Evolutionary conservation across 2,797 vertebrate genomes (phyloP), one percentile per base, ranked within the genome.

Genomic region (Lacerta bilineata): DNA sequence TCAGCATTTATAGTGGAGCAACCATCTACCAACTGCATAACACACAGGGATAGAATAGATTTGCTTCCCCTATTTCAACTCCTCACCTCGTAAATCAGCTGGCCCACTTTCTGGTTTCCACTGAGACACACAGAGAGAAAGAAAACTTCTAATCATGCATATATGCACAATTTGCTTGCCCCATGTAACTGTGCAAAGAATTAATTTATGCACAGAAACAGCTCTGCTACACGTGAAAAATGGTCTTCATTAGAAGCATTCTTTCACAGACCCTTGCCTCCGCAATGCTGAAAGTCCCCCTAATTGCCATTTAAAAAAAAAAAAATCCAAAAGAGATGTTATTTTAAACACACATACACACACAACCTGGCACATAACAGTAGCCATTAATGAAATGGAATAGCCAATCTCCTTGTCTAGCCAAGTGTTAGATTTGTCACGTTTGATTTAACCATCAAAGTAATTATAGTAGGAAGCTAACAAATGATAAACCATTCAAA

Each of bases 221-320:
- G 89, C 90, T 96, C 90, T 93, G 92, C 87, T 90, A 86, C 79
- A 83, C 88, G 95, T 97, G 97, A 97, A 95, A 96, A 97, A 97
- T 94, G 90, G 50, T 93, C 90, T 92, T 86, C 91, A 90, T 87
- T 91, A 96, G 91, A 88, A 76, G 86, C 80, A 93, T 77, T 83
- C 90, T 85, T 89, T 89, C 64, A 90, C 64, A 84, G 89, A 86
- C 87, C 83, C 64, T 84, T 83, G 87, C 66, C 75, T 0, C 50
- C 17, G 76, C 0, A 64, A 3, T 66, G 86, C 90, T 94, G 93
- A 91, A 82, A 89, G 91, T 89, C 87, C 41, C 13, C 83, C 96
- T 97, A 97, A 98, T 96, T 97, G 96, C 96, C 95, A 95, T 97
- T 98, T 33, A 3, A 2, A 71, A 71, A 33, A 71, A 71, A 61